Base-by-base conservation (phyloP, 2,113 vertebrate species). In the Otocyon megalotis region DNA sequence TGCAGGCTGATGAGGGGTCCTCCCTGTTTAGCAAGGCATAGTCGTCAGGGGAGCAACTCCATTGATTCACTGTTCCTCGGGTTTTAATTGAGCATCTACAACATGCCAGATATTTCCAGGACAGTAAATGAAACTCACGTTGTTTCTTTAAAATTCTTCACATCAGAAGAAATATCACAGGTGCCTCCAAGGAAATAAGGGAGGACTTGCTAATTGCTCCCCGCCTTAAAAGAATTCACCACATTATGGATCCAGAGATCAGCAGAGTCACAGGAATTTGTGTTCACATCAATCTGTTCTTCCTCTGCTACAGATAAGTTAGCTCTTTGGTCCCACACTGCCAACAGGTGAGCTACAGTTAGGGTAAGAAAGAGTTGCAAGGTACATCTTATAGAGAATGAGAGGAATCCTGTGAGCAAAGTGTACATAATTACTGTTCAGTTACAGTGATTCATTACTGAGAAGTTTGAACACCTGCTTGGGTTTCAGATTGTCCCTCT, bases 1-100 rank as follows among this genome's bases (percentile, higher is more conserved):
- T 7, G 0, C 1, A 35, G 20, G n/a, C 1, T n/a, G 24, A 32
- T 8, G 32, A 76, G 26, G 2, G 32, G 5, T 6, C 1, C 1
- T 76, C 20, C 22, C 3, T 4, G 6, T 19, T 67, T 7, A 80
- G 26, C 19, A 28, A 72, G 9, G 2, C 4, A 43, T 0, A 8
- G 3, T 22, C 3, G 9, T 8, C 9, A 65, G 37, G 19, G 16
- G 15, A 56, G 17, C 2, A 20, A 32, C 10, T 60, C 11, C 48
- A 4, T 5, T 62, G 28, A 71, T 50, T 81, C 30, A 65, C 5
- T 7, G 48, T 37, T 8, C 54, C 56, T 37, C 20, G 8, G 50
- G 17, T 37, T 63, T 92, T 92, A 92, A n/a, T 5, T 71, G 81
- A 88, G 50, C 13, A 63, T 50, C 63, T 94, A 20, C 30, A 86